These are phyloP conservation scores for Lucinisca nassula DNA, from an alignment of 2,888 invertebrate species.

Conservation along the genomic window DNA sequence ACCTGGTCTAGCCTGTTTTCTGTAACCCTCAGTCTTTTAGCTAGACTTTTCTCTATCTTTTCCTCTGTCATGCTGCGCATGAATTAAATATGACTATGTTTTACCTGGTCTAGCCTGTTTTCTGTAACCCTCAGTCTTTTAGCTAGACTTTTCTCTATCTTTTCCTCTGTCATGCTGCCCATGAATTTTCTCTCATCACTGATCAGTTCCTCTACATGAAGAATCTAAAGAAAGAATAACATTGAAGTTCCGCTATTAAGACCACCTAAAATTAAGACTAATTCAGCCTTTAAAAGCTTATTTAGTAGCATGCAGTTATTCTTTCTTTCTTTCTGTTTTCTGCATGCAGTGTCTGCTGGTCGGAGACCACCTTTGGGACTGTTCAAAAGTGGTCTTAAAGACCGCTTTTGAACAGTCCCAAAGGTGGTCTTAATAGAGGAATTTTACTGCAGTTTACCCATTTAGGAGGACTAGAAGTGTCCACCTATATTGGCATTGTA, in stretches of 20 bases:
- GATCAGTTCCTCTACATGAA: slow-evolving; percentile 65
- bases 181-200: slow-evolving; percentile 68
- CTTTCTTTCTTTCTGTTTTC: too few species aligned
- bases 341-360: too few species aligned
- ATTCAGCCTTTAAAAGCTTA: too few species aligned
- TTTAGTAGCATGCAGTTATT: too few species aligned
- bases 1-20: slow-evolving; percentile 83
- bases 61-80: slow-evolving; percentile 64
- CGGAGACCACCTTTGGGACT: too few species aligned
- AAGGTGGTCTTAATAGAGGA: too few species aligned
- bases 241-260: too few species aligned
- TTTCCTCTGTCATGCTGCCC: slow-evolving; percentile 61
- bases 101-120: slow-evolving; percentile 81
- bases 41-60: slow-evolving; percentile 57
- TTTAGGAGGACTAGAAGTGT: neutral
- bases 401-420: too few species aligned
- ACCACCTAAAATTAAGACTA: too few species aligned
- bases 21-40: slow-evolving; percentile 73
- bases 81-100: too few species aligned
- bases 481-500: neutral
- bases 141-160: slow-evolving; percentile 59
- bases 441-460: neutral
- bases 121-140: slow-evolving; percentile 77
- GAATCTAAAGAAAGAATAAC: slow-evolving; percentile 63
- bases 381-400: too few species aligned